Base-by-base conservation (phyloP, 92 coral and sea anemone genomes). In the Heteractis magnifica region DNA sequence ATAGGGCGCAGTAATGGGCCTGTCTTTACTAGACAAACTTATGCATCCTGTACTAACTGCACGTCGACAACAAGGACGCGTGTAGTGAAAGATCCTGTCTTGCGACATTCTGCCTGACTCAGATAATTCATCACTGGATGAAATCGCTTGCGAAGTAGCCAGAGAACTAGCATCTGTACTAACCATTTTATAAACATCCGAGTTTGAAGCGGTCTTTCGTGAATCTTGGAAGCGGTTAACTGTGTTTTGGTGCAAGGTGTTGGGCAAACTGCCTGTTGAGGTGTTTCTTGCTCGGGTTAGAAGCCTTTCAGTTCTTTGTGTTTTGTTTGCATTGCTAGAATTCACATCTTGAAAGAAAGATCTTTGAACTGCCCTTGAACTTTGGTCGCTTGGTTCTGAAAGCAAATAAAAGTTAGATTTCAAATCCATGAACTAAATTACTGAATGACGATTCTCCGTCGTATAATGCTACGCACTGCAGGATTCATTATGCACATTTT, bases 181-280 rank as follows among this genome's bases (percentile, higher is more conserved):
- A 13, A 12, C 41, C 10, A 68, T 21, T 10, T 23, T 68, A 68
- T 20, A 21, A 11, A 21, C 73, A 23, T 21, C 73, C n/a, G 73
- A 23, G 73, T 23, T 21, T 18, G 73, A 68, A 9, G 48, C 49
- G 6, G 73, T 68, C 49, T 23, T 68, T 64, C 21, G 71, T 64
- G 4, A 19, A 64, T 64, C 18, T 10, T 11, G 19, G 26, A 8
- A 2, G 7, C 4, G 4, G 5, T 52, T 6, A 55, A 56, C 20
- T 44, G 53, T 34, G 52, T 79, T 59, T 8, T 65, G 68, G n/a
- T 41, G 51, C 6, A 60, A 13, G 11, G 34, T 44, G 72, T 44
- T 79, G 10, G 80, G 80, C 10, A 83, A 74, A 21, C 87, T 84
- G 11, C 87, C 87, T 4, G 81, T 84, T 62, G 87, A 84, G 75